These are phyloP conservation scores for Meles meles DNA, from an alignment of 2,113 vertebrate genomes.

Conservation along the genomic window DNA sequence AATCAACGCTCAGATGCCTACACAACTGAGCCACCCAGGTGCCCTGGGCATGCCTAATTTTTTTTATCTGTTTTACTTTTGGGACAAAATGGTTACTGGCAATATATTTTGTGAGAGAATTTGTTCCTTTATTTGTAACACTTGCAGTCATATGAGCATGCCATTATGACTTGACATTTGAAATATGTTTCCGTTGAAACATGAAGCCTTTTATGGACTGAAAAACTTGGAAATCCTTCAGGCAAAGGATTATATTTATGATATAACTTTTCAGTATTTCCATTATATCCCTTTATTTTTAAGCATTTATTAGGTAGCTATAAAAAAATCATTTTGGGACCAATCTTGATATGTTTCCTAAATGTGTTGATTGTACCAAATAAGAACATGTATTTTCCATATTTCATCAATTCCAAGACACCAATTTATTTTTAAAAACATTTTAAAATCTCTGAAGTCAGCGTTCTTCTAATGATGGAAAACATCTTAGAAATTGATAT, in stretches of 20 bases:
- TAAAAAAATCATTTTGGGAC: slow-evolving; percentile 73
- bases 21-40: not conserved
- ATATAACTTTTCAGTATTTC: slow-evolving; percentile 77
- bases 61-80: slow-evolving; percentile 68
- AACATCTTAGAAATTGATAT: not conserved
- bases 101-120: slow-evolving; percentile 54
- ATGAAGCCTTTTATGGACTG: slow-evolving; percentile 82
- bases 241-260: slow-evolving; percentile 78
- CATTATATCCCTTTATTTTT: slow-evolving; percentile 71
- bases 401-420: slow-evolving; percentile 23
- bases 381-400: slow-evolving; percentile 51
- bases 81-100: slow-evolving; percentile 58
- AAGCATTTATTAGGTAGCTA: slow-evolving; percentile 75
- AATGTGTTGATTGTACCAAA: slow-evolving; percentile 48
- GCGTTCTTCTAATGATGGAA: not conserved
- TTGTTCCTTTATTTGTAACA: slow-evolving; percentile 70
- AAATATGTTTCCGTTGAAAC: slow-evolving; percentile 78
- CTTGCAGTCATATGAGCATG: slow-evolving; percentile 66
- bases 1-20: not conserved
- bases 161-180: slow-evolving; percentile 73
- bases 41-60: not conserved
- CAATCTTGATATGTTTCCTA: slow-evolving; percentile 61
- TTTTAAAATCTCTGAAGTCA: not conserved
- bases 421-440: not conserved
- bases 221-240: slow-evolving; percentile 81